Evolutionary conservation across 30 jellyfish, hydroid and myxozoan species (phyloP), one percentile per base, ranked within the genome.

Genomic region (Pelagia noctiluca): DNA sequence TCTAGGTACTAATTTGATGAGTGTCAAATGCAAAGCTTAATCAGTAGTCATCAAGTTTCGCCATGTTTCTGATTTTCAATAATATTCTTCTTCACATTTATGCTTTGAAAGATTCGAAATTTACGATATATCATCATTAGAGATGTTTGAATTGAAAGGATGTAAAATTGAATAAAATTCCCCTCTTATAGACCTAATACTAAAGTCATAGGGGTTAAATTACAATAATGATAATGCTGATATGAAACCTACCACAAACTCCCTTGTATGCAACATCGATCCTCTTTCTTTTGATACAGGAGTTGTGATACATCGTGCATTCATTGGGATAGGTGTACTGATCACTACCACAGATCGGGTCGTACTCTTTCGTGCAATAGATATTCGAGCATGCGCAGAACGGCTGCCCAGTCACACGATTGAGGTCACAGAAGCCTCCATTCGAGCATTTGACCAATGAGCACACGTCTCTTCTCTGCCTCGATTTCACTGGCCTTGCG

Each of bases 321-420:
- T 90, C 97, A 70, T 84, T 90, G 3, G 97, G 97, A 62, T 90
- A 90, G 2, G 97, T 90, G 69, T 57, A 90, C 21, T 84, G 90
- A 67, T 90, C 97, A 54, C 38, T 64, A 42, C 96, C 97, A 67
- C 97, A 90, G 38, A 90, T 93, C 11, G 97, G 97, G 78, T 84
- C 97, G 71, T 90, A 90, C 81, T 83, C 93, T 65, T 78, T 83
- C 32, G 97, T 75, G 82, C 97, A 90, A 63, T 52, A 84, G 24
- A 90, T 80, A 24, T 82, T 75, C 37, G 72, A 66, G 48, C 97
- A 90, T 8, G 97, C 81, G 83, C 97, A 90, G 75, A 54, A 90
- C 0, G 91, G 88, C 70, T 60, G 90, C 75, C 84, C 78, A 26
- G 94, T 60, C 7, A 23, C 26, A 19, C 80, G 69, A 31, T 77